Evolutionary conservation across 2,888 invertebrate species (phyloP).

Genomic region (Athalia circularis): DNA sequence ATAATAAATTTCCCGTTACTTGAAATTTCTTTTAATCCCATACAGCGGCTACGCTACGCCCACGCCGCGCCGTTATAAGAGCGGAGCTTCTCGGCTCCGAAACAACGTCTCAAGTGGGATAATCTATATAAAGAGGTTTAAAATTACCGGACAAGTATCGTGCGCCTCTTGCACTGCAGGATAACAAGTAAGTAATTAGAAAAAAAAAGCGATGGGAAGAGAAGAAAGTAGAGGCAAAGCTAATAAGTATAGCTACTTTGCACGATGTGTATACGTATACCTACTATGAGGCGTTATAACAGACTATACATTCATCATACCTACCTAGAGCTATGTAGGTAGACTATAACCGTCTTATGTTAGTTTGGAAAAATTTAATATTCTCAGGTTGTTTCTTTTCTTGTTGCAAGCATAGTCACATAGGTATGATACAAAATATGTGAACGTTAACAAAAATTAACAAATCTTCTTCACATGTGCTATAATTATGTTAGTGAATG

Average conservation of each 20-base stretch:
- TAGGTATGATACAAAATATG: too few relatives aligned
- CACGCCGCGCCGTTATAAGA: too few relatives aligned
- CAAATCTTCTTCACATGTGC: neutral
- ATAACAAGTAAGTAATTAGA: neutral
- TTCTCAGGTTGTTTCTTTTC: too few relatives aligned
- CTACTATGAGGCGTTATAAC: too few relatives aligned
- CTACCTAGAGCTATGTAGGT: too few relatives aligned
- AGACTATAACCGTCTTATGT: too few relatives aligned
- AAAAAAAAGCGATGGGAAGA: neutral
- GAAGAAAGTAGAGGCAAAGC: neutral
- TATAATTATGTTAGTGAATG: neutral
- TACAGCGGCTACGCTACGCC: neutral
- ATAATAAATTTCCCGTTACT: neutral
- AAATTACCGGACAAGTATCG: neutral
- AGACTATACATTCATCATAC: too few relatives aligned
- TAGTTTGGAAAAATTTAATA: too few relatives aligned
- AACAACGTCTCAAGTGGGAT: constrained; percentile 7
- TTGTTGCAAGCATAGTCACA: too few relatives aligned
- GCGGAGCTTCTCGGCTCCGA: neutral
- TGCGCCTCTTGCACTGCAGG: neutral
- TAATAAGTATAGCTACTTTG: too few relatives aligned
- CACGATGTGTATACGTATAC: too few relatives aligned
- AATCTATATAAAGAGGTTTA: constrained; percentile 4
- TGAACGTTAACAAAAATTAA: too few relatives aligned
- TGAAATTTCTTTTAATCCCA: neutral